Evolutionary conservation across 2,797 vertebrate genomes (phyloP).

Genomic region (Ceyx erithaca): DNA sequence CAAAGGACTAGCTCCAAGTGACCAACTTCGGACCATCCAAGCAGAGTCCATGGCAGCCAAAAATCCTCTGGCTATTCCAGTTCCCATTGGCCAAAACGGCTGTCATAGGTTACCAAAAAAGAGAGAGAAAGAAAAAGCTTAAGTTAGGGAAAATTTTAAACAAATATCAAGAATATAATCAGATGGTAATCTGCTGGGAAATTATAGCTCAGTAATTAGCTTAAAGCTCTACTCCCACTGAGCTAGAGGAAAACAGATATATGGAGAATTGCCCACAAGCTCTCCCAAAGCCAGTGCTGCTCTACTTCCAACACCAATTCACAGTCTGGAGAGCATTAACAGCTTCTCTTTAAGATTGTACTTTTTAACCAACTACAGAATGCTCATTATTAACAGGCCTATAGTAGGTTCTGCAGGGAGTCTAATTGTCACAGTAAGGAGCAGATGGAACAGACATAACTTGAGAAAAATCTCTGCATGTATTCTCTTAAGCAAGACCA

Average conservation of each 20-base stretch:
- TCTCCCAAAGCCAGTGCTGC: neutral
- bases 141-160: neutral
- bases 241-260: neutral
- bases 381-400: too few species aligned
- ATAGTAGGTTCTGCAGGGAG: neutral
- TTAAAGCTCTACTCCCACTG: neutral
- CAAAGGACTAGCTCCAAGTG: constrained; percentile 88
- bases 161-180: neutral
- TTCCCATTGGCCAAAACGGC: constrained; percentile 99
- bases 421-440: neutral
- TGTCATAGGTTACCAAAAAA: constrained; percentile 12
- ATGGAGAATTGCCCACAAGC: neutral
- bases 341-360: neutral
- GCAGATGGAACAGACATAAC: neutral
- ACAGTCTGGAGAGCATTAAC: neutral
- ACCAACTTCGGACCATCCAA: constrained; percentile 98
- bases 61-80: constrained; percentile 96
- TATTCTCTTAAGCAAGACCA: neutral
- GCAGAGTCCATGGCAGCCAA: constrained; percentile 96
- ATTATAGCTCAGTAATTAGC: constrained; percentile 8
- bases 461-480: neutral
- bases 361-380: neutral
- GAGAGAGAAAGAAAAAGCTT: neutral
- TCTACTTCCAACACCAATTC: neutral
- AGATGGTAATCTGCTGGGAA: neutral